Conservation (phyloP, 1,140 invertebrate genomes). For the Cyphomyrmex costatus region DNA sequence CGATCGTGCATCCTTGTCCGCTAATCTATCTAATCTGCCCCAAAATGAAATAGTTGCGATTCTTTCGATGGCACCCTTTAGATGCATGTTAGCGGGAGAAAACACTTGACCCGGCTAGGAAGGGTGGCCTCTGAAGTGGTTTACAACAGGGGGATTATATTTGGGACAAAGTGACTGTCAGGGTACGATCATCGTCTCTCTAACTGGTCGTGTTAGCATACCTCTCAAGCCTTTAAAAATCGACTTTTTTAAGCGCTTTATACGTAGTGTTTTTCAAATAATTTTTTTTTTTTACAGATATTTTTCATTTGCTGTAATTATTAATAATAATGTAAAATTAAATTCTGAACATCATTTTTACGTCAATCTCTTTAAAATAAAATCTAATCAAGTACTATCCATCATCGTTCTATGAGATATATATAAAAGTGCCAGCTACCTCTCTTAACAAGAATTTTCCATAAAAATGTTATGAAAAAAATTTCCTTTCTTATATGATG, state of each 20-base stretch:
- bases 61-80: conserved; percentile 69
- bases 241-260: conserved; percentile 21
- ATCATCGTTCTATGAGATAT: not conserved
- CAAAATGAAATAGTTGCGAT: conserved; percentile 79
- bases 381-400: not conserved
- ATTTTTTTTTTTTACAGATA: not conserved
- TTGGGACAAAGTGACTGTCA: conserved; percentile 72
- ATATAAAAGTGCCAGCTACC: not conserved
- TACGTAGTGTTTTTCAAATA: not conserved
- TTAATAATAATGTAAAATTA: conserved; percentile 5
- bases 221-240: conserved; percentile 49
- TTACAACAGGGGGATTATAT: conserved; percentile 68
- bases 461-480: conserved; percentile 28
- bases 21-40: conserved; percentile 79
- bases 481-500: not conserved
- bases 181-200: conserved; percentile 69
- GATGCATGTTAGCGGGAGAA: conserved; percentile 65
- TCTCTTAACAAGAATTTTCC: not conserved
- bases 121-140: conserved; percentile 64
- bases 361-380: not conserved
- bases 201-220: conserved; percentile 61
- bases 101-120: conserved; percentile 72
- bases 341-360: conserved; percentile 2
- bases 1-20: conserved; percentile 65
- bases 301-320: not conserved